phyloP scores from a whole-genome alignment of 2,797 vertebrate species.

The Galaxias olidus region DNA sequence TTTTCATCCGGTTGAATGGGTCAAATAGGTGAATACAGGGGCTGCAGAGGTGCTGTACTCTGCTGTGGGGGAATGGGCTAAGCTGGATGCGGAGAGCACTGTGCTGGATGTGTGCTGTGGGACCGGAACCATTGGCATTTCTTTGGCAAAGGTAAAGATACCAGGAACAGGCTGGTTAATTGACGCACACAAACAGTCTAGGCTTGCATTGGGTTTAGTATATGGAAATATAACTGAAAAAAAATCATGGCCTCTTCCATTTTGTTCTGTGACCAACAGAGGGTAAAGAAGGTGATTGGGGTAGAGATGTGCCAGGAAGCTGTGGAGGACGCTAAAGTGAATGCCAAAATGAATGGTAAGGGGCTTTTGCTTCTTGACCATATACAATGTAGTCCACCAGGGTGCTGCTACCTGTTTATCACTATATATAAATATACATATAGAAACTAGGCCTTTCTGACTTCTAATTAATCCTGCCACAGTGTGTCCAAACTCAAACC shows the following conservation, averaged over 20 bases:
- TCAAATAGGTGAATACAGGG: constrained; percentile 86
- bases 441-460: no score
- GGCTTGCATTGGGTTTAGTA: neutral
- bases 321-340: constrained; percentile 90
- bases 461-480: no score
- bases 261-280: constrained; percentile 60
- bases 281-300: constrained; percentile 92
- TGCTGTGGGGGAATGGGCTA: constrained; percentile 89
- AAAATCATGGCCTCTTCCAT: neutral
- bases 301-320: constrained; percentile 94
- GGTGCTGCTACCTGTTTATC: no score
- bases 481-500: no score
- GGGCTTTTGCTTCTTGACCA: constrained; percentile 6
- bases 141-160: constrained; percentile 84
- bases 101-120: constrained; percentile 95
- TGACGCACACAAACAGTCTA: neutral
- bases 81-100: constrained; percentile 82
- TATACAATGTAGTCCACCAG: neutral
- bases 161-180: neutral
- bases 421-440: no score
- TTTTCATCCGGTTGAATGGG: neutral
- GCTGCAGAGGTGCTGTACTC: constrained; percentile 93
- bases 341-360: constrained; percentile 87
- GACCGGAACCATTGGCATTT: constrained; percentile 95
- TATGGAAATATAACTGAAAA: neutral